phyloP scores from a whole-genome alignment of 92 coral and sea anemone species.

The Heliopora coerulea region DNA sequence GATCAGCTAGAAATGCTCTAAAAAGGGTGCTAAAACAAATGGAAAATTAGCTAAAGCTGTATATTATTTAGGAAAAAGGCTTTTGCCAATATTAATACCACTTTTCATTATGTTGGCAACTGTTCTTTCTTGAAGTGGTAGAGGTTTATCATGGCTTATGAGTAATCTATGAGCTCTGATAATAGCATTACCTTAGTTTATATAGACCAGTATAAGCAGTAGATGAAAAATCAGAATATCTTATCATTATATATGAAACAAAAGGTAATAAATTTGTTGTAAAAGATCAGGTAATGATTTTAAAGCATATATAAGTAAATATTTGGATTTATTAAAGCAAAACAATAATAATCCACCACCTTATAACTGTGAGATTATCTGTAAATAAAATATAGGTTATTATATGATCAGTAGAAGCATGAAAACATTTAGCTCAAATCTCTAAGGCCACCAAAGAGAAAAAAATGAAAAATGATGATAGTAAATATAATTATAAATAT shows the following conservation, averaged over 20 bases:
- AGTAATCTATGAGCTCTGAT: slow-evolving; percentile 4
- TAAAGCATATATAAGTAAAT: too few species aligned
- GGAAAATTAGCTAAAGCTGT: slow-evolving; percentile 4
- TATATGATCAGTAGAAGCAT: too few species aligned
- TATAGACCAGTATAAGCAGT: slow-evolving; percentile 5
- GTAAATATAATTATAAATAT: too few species aligned
- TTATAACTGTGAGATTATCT: too few species aligned
- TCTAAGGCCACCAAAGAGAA: too few species aligned
- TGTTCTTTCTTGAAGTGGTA: background rate
- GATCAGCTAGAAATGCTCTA: background rate
- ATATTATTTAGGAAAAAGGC: background rate
- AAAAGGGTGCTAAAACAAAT: slow-evolving; percentile 15
- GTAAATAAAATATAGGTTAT: too few species aligned
- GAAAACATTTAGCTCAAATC: too few species aligned
- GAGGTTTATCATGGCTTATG: background rate
- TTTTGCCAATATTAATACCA: background rate
- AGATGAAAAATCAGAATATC: background rate
- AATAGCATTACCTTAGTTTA: slow-evolving; percentile 1
- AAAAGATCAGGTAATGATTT: too few species aligned
- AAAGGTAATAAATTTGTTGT: too few species aligned
- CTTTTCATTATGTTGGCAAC: background rate
- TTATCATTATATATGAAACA: background rate
- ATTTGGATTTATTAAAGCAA: too few species aligned
- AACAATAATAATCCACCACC: too few species aligned
- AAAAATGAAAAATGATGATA: too few species aligned